These are phyloP conservation scores for Elymnias hypermnestra DNA, from an alignment of 1,140 invertebrate genomes.

Conservation along the genomic window DNA sequence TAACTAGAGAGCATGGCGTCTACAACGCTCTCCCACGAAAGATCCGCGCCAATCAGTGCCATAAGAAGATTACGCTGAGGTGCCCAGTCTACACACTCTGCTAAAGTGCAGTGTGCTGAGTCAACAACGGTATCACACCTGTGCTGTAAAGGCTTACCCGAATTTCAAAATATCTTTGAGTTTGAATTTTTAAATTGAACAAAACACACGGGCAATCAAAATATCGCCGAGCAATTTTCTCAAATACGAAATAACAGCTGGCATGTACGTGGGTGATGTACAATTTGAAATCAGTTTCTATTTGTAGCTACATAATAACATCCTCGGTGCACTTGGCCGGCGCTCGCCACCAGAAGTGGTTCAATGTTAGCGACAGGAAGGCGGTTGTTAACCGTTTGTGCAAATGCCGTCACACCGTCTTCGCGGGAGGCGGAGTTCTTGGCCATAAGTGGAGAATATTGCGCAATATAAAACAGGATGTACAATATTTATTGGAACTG, in stretches of 20 bases:
- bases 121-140: no score
- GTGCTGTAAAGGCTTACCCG: no score
- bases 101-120: no score
- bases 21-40: no score
- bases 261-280: slow-evolving; percentile 19
- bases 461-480: slow-evolving; percentile 18
- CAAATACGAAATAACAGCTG: slow-evolving; percentile 14
- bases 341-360: slow-evolving; percentile 49
- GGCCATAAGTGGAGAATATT: slow-evolving; percentile 19
- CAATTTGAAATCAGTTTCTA: slow-evolving; percentile 37
- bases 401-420: slow-evolving; percentile 46
- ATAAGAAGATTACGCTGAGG: no score
- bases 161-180: no score
- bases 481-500: background rate
- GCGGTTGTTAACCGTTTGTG: slow-evolving; percentile 57
- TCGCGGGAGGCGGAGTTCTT: slow-evolving; percentile 25
- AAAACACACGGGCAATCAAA: background rate
- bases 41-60: no score
- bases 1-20: no score
- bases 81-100: no score
- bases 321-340: slow-evolving; percentile 66
- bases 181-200: no score
- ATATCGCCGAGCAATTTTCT: no score
- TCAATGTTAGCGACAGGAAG: slow-evolving; percentile 71
- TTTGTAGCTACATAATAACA: slow-evolving; percentile 50